Evolutionary conservation across 2,888 invertebrate species (phyloP).

Genomic region (Ochropleura leucogaster): DNA sequence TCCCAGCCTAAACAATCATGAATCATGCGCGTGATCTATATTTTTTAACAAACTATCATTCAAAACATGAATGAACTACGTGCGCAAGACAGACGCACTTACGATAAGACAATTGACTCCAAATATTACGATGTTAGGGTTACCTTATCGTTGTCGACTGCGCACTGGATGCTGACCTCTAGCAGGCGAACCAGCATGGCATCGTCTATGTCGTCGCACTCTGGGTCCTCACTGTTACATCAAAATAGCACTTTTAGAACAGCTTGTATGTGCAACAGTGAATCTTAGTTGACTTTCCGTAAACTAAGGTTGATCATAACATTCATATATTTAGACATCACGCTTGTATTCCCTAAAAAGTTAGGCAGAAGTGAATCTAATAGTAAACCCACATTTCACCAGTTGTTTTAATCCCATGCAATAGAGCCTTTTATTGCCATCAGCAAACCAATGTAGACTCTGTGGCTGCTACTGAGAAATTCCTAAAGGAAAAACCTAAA

Average conservation of each 20-base stretch:
- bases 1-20: conserved; percentile 47
- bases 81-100: conserved; percentile 32
- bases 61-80: conserved; percentile 34
- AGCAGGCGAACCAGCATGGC: conserved; percentile 93
- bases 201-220: conserved; percentile 92
- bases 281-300: background rate
- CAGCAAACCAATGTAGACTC: too few relatives aligned
- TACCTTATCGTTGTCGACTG: conserved; percentile 95
- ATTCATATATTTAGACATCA: too few relatives aligned
- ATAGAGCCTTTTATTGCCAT: too few relatives aligned
- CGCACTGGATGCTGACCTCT: conserved; percentile 92
- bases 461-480: too few relatives aligned
- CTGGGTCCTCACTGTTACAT: conserved; percentile 86
- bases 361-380: too few relatives aligned
- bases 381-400: too few relatives aligned
- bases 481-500: too few relatives aligned
- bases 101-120: conserved; percentile 21
- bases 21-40: conserved; percentile 48
- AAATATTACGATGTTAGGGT: conserved; percentile 34
- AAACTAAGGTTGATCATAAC: background rate
- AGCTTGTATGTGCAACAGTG: background rate
- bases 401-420: too few relatives aligned
- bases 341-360: too few relatives aligned
- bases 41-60: conserved; percentile 34
- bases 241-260: conserved; percentile 14